Conservation (phyloP, 2,113 vertebrate genomes). For the Sitta europaea region DNA sequence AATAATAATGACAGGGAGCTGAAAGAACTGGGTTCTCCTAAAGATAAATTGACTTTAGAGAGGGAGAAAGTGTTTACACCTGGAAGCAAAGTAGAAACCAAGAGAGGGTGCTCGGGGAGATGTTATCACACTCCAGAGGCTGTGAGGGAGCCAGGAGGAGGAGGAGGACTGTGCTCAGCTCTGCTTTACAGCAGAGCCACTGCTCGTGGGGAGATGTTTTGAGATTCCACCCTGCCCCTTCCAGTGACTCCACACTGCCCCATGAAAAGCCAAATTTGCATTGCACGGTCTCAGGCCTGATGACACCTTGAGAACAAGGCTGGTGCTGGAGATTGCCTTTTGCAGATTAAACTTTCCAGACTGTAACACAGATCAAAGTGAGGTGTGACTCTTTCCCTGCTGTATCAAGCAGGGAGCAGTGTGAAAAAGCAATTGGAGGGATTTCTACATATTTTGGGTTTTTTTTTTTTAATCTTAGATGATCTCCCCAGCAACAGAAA, state of each 20-base stretch:
- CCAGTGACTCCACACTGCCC: not conserved
- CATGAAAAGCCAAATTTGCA: not conserved
- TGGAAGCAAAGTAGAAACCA: not conserved
- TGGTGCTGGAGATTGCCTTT: conserved; percentile 42
- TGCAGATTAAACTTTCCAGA: conserved; percentile 53
- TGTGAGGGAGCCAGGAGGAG: not conserved
- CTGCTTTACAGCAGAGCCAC: not conserved
- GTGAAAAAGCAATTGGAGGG: conserved; percentile 29
- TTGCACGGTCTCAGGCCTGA: not conserved
- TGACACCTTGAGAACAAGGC: conserved; percentile 27
- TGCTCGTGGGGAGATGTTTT: not conserved
- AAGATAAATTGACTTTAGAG: not conserved
- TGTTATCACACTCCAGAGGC: not conserved
- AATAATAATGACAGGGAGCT: not conserved
- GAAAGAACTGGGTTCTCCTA: not conserved
- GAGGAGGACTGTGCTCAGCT: not conserved
- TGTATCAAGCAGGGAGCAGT: not conserved
- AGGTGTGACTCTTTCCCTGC: conserved; percentile 44
- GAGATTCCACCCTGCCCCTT: not conserved
- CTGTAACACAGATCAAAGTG: conserved; percentile 24
- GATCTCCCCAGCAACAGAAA: conserved; percentile 28
- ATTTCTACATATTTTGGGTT: not conserved
- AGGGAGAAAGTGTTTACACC: not conserved
- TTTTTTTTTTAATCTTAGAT: not conserved
- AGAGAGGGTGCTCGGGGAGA: not conserved